phyloP scores from a whole-genome alignment of 2,113 vertebrate species.

The Micronycteris hirsuta region DNA sequence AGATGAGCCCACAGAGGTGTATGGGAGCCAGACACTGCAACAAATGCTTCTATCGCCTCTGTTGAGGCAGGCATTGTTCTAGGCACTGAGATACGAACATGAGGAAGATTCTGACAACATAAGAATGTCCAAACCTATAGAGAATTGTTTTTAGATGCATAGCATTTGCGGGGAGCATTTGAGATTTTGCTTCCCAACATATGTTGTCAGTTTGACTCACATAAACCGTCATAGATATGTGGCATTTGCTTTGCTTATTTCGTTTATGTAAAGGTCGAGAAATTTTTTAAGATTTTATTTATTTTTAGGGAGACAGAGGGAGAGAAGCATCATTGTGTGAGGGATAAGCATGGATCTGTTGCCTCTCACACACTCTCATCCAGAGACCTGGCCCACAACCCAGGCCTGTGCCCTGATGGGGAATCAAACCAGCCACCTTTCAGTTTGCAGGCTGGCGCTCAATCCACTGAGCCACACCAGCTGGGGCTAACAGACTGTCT shows the following conservation, averaged over 20 bases:
- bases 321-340: too few species aligned
- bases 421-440: too few species aligned
- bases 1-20: not conserved
- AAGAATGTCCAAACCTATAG: not conserved
- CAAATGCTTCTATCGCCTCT: not conserved
- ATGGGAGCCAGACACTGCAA: not conserved
- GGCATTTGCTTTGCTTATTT: not conserved
- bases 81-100: not conserved
- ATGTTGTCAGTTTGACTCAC: too few species aligned
- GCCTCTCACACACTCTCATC: too few species aligned
- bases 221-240: not conserved
- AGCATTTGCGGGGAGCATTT: not conserved
- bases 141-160: not conserved
- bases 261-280: not conserved
- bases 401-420: too few species aligned
- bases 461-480: not conserved
- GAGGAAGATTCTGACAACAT: not conserved
- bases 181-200: too few species aligned
- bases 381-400: too few species aligned
- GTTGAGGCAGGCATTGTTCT: not conserved
- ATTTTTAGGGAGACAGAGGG: not conserved
- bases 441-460: too few species aligned
- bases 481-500: too few species aligned
- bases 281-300: not conserved
- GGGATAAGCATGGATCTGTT: too few species aligned